phyloP scores from a whole-genome alignment of 30 jellyfish, hydroid and myxozoan genomes.

The Rhopilema esculentum region DNA sequence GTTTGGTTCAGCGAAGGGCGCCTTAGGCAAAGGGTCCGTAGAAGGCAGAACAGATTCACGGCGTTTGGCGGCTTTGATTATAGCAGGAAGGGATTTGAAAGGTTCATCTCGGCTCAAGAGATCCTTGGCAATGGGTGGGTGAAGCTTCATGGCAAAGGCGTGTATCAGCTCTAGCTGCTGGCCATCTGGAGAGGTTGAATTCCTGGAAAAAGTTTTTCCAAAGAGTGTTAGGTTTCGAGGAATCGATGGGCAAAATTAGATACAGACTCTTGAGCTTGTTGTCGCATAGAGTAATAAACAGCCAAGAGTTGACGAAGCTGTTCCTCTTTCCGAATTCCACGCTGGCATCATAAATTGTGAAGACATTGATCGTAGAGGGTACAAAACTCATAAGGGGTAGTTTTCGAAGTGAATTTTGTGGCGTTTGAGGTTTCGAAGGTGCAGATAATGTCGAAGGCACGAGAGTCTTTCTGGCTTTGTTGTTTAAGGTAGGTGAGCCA shows the following conservation, averaged over 20 bases:
- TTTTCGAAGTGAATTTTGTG: background rate
- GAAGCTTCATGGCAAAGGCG: conserved; percentile 29
- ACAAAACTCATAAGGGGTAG: background rate
- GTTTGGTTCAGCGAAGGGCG: background rate
- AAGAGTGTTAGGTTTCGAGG: conserved; percentile 21
- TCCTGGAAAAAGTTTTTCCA: conserved; percentile 27
- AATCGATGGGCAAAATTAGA: conserved; percentile 42
- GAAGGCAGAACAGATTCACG: conserved; percentile 20
- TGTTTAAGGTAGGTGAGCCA: conserved; percentile 32
- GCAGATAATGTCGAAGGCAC: conserved; percentile 32
- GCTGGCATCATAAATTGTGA: conserved; percentile 1
- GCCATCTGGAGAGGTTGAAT: conserved; percentile 20
- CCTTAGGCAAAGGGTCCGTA: background rate
- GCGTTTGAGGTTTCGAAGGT: conserved; percentile 2
- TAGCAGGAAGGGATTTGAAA: conserved; percentile 8
- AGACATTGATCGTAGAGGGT: conserved; percentile 23
- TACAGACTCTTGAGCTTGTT: conserved; percentile 27
- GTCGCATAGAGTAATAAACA: conserved; percentile 5
- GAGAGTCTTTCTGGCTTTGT: conserved; percentile 42
- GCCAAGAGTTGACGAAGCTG: conserved; percentile 43
- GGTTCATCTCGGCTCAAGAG: conserved; percentile 28
- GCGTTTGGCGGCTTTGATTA: conserved; percentile 39
- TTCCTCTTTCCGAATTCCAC: conserved; percentile 44
- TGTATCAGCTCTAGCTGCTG: conserved; percentile 14
- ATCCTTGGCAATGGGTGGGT: conserved; percentile 13